Evolutionary conservation across 23 tunicate genomes (phyloP), one percentile per base, ranked within the genome.

Genomic region (Phallusia fumigata): DNA sequence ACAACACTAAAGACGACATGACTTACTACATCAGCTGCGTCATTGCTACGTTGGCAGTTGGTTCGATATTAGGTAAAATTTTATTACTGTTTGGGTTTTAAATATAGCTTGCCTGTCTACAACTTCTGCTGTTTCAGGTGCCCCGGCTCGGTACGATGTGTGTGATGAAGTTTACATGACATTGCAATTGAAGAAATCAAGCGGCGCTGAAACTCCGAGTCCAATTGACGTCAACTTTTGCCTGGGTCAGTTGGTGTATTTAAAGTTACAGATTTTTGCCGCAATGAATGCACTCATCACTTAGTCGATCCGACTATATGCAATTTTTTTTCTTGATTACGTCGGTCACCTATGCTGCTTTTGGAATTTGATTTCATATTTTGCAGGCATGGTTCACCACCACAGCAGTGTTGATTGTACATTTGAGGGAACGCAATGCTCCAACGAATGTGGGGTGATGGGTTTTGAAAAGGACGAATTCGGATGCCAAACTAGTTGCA

Each of bases 391-490:
- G 45, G 31, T 78, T 31, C 53, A 44, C 26, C 80, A 74, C 8
- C 36, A 72, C 35, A 50, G 32, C 44, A 52, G 30, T 15, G 47
- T 74, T 52, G 72, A 33, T 24, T 83, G 86, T 34, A 24, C 78
- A 19, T 53, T 84, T 58, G 82, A 84, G 31, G 74, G 28, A n/a
- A 76, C 88, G 3, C n/a, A 32, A 15, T 87, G 90, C 64, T 30
- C 52, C n/a, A 40, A 31, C 32, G 51, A 53, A 8, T 87, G 90
- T 58, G 19, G 19, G 28, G 32, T 35, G 26, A 45, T 75, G 33
- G 90, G 90, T 13, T 87, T 81, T 36, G 85, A 80, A 75, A 28
- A 3, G 32, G 85, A 87, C 73, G 76, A 81, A 53, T 30, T 31
- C 15, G 85, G 85, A 24, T 86, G 89, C 36, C 79, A 36, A 18